Evolutionary conservation across 2,797 vertebrate genomes (phyloP).

Genomic region (Limosa lapponica): DNA sequence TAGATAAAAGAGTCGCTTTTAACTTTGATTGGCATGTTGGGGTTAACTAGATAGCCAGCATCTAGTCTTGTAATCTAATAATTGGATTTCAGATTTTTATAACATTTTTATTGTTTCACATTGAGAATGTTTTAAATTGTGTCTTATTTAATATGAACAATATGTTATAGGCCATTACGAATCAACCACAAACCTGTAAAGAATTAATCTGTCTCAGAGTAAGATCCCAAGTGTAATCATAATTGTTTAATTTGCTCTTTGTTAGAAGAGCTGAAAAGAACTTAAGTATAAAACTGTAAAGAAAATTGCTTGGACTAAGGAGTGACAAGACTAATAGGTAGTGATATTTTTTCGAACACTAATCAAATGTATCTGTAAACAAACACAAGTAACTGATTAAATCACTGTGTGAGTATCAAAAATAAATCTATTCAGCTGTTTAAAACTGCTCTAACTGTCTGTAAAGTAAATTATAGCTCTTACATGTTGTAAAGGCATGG

Average conservation of each 20-base stretch:
- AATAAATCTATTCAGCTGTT: conserved; percentile 23
- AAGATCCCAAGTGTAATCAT: conserved; percentile 29
- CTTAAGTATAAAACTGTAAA: conserved; percentile 1
- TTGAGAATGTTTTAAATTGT: conserved; percentile 7
- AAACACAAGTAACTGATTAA: conserved; percentile 38
- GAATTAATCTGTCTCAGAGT: conserved; percentile 34
- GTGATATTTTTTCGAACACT: not conserved
- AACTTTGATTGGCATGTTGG: not conserved
- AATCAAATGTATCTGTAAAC: conserved; percentile 16
- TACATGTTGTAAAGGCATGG: not conserved
- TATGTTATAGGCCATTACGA: conserved; percentile 38
- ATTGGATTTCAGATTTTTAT: conserved; percentile 12
- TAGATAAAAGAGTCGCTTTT: not conserved
- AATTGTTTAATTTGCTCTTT: conserved; percentile 52
- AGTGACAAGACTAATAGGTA: conserved; percentile 25
- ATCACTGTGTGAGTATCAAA: not conserved
- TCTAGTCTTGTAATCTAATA: not conserved
- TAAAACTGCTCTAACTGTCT: not conserved
- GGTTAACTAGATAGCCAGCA: not conserved
- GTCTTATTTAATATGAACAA: conserved; percentile 41
- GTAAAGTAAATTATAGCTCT: conserved; percentile 1
- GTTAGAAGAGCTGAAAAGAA: conserved; percentile 27
- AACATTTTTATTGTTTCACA: conserved; percentile 16
- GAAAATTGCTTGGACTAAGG: conserved; percentile 31
- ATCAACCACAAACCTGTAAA: conserved; percentile 59